A percentile compares a stretch with the other conserved stretches of the same genome.
phyloP scores from a whole-genome alignment of 1,140 invertebrate genomes.

The Megathymus violae region DNA sequence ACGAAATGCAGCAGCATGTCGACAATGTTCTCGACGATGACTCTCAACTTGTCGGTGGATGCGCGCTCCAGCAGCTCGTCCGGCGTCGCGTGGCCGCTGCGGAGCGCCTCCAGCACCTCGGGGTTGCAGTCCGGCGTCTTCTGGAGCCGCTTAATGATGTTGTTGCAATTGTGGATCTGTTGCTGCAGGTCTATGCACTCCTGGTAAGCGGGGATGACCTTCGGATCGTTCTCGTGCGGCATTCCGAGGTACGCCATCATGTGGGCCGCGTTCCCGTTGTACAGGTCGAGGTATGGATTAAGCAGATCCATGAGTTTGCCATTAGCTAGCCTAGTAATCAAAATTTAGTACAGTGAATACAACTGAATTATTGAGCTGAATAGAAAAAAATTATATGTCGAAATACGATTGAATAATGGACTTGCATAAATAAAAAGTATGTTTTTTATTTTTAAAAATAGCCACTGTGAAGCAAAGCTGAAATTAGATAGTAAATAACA shows the following conservation, averaged over 20 bases:
- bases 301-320: constrained; percentile 91
- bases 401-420: too few relatives aligned
- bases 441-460: too few relatives aligned
- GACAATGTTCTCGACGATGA: constrained; percentile 91
- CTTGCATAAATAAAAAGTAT: too few relatives aligned
- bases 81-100: constrained; percentile 60
- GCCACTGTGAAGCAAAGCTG: too few relatives aligned
- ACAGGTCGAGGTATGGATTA: constrained; percentile 89
- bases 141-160: constrained; percentile 68
- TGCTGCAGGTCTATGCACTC: constrained; percentile 84
- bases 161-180: constrained; percentile 76
- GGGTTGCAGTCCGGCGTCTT: constrained; percentile 54
- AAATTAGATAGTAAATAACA: too few relatives aligned
- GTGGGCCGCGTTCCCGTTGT: constrained; percentile 91
- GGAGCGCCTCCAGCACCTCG: constrained; percentile 57
- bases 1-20: constrained; percentile 90
- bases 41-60: constrained; percentile 90
- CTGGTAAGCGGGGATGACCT: constrained; percentile 91
- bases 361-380: too few relatives aligned
- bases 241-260: constrained; percentile 91
- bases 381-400: too few relatives aligned
- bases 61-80: constrained; percentile 84
- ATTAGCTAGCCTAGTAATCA: constrained; percentile 90
- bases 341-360: neutral
- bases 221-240: constrained; percentile 86